These are phyloP conservation scores for Podabrus alpinus DNA, from an alignment of 2,888 invertebrate species.

Conservation along the genomic window DNA sequence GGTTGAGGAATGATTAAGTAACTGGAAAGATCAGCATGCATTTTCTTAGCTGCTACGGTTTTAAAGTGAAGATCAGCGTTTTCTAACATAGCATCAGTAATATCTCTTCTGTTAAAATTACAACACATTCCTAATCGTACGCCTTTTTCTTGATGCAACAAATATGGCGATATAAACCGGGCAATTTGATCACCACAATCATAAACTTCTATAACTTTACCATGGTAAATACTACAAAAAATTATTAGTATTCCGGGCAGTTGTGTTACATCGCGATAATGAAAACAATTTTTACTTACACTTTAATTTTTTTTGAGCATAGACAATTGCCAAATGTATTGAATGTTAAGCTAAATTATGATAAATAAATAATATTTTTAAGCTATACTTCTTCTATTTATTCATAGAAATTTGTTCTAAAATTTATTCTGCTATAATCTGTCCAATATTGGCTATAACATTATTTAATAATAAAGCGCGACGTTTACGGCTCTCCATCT, in stretches of 20 bases:
- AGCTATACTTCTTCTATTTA: too few species aligned
- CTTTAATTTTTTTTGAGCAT: background rate
- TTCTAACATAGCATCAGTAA: background rate
- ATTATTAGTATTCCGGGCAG: too few species aligned
- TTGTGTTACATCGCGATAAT: too few species aligned
- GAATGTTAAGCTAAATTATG: too few species aligned
- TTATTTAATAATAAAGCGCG: too few species aligned
- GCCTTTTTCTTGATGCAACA: background rate
- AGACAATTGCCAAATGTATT: too few species aligned
- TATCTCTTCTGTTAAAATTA: background rate
- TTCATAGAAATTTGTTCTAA: too few species aligned
- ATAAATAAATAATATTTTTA: too few species aligned
- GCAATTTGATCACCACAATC: background rate
- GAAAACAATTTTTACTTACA: background rate
- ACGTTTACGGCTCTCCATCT: too few species aligned
- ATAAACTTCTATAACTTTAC: background rate
- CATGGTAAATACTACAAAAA: background rate
- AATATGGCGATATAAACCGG: background rate
- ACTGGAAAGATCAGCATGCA: background rate
- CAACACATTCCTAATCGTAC: background rate
- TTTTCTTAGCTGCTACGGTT: background rate
- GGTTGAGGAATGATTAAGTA: background rate
- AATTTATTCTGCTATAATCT: too few species aligned
- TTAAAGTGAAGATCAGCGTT: background rate
- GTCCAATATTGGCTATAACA: too few species aligned